Percentiles rank a stretch among this genome's conserved stretches.
phyloP scores from a whole-genome alignment of 2,888 invertebrate genomes.

The Gymnocheta viridis region DNA sequence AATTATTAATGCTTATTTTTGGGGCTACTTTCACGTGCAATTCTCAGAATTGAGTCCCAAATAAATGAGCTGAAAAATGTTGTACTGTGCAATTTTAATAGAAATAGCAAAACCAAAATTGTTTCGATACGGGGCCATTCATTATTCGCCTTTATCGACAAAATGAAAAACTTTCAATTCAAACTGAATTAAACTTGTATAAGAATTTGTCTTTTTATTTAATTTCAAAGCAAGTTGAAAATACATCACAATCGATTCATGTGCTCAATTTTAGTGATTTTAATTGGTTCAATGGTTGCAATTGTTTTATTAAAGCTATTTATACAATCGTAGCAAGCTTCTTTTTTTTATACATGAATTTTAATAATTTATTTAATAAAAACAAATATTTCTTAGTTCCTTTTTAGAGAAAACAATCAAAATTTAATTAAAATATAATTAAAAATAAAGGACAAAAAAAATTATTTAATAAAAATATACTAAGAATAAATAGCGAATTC shows the following conservation, averaged over 20 bases:
- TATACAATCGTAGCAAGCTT: conserved; percentile 20
- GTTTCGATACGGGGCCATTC: too few species aligned
- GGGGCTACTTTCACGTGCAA: too few species aligned
- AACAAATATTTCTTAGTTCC: neutral
- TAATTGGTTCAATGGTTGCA: conserved; percentile 9
- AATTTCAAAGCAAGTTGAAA: conserved; percentile 52
- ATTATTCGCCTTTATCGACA: neutral
- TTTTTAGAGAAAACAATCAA: too few species aligned
- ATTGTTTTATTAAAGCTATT: conserved; percentile 36
- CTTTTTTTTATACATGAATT: conserved; percentile 7
- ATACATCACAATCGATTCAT: conserved; percentile 54
- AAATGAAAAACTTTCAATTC: neutral
- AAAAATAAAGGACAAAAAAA: neutral
- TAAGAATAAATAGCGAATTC: conserved; percentile 21
- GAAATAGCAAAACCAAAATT: too few species aligned
- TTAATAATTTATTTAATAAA: conserved; percentile 19
- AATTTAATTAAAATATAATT: too few species aligned
- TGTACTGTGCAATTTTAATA: too few species aligned
- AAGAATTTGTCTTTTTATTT: conserved; percentile 48
- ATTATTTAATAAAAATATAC: conserved; percentile 44
- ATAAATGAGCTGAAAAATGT: too few species aligned
- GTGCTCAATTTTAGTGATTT: neutral
- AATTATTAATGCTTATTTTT: too few species aligned
- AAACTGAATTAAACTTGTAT: conserved; percentile 28
- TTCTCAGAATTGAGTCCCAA: too few species aligned